Evolutionary conservation across 2,888 invertebrate species (phyloP), one percentile per base, ranked within the genome.

Genomic region (Leptopterna dolabrata): DNA sequence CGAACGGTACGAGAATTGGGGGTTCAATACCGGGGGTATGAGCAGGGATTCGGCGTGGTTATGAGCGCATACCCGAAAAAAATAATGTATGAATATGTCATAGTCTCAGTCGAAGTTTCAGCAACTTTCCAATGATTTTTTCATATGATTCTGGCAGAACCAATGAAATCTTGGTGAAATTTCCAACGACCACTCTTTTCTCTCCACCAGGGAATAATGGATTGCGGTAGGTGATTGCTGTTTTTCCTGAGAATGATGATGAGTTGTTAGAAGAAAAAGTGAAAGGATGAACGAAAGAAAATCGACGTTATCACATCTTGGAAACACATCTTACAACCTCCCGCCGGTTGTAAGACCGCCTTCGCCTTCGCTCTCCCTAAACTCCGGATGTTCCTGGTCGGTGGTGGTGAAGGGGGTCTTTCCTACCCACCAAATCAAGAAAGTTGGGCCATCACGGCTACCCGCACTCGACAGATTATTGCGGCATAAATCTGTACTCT

Each of bases 401-500:
- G 76, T 13, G 24, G 71, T 71, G 36, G 36, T 7, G 7, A 36
- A 24, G 11, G 63, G 16, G 27, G 70, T 7, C 11, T 70, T 36
- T 70, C 70, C 78, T 29, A 43, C 81, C 85, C 73, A 63, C 73
- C 85, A 85, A 85, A 85, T 85, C 85, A 85, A 85, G 73, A 85
- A 85, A 85, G 85, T 85, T 85, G 85, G 85, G 73, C 85, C 85
- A 85, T 85, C 85, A 85, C 29, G 16, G 85, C 85, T 45, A 73
- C 76, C 30, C 29, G 29, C 70, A 19, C 85, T 45, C 73, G 73
- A 85, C 85, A 85, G 85, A 85, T 85, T 85, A 85, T 85, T 85
- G 85, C 85, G 51, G 85, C 85, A 85, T 85, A 85, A 85, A 85
- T 85, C 85, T 76, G 47, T 19, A 19, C 19, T 19, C 47, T 4